These are phyloP conservation scores for Scaptodrosophila latifasciaeformis DNA, from an alignment of 2,888 invertebrate genomes.

Conservation along the genomic window DNA sequence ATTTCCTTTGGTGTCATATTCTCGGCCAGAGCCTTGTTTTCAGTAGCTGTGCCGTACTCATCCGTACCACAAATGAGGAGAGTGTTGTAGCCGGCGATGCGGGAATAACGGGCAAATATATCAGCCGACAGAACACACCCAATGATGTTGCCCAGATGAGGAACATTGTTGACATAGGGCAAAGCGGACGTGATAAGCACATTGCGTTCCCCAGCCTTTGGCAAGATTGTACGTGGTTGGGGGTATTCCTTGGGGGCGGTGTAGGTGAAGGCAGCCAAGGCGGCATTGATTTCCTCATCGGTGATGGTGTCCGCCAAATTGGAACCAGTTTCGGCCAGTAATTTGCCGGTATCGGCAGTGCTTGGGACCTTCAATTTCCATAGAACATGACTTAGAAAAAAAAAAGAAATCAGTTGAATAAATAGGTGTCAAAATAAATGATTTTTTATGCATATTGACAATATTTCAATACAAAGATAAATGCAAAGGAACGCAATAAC, in stretches of 20 bases:
- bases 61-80: conserved; percentile 96
- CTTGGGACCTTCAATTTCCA: conserved; percentile 73
- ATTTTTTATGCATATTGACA: conserved; percentile 22
- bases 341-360: conserved; percentile 62
- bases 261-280: conserved; percentile 78
- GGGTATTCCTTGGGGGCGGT: conserved; percentile 55
- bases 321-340: conserved; percentile 73
- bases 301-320: conserved; percentile 76
- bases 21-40: conserved; percentile 97
- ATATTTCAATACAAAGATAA: conserved; percentile 42
- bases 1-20: conserved; percentile 91
- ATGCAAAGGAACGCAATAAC: conserved; percentile 41
- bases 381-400: too few species aligned
- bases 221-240: conserved; percentile 77
- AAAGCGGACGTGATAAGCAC: conserved; percentile 95
- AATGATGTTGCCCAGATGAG: conserved; percentile 98
- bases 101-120: conserved; percentile 90
- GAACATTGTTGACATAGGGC: conserved; percentile 99
- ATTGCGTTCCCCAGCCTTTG: conserved; percentile 87
- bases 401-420: conserved; percentile 13
- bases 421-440: conserved; percentile 13
- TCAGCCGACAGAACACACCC: conserved; percentile 97
- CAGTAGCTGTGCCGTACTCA: conserved; percentile 99
- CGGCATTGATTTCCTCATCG: conserved; percentile 79
- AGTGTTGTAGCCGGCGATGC: conserved; percentile 91